Evolutionary conservation across 2,113 vertebrate genomes (phyloP), one percentile per base, ranked within the genome.

Genomic region (Cariama cristata): DNA sequence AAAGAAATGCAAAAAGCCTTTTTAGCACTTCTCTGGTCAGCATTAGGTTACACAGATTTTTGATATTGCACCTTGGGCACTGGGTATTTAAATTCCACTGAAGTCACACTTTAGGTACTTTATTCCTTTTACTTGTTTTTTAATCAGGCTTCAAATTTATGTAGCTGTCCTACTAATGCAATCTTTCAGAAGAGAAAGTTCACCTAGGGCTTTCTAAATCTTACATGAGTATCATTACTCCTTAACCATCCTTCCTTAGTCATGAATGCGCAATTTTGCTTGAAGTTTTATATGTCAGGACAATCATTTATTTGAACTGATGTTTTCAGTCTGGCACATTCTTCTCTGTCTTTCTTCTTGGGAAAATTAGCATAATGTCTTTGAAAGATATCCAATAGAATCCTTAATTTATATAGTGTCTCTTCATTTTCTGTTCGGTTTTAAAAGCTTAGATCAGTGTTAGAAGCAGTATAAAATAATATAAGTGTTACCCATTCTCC

Each of bases 171-270:
- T 94, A 56, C 64, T 93, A 96, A 95, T 81, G 89, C 35, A 89
- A 82, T 91, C 60, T 90, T 96, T 97, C 77, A 90, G 66, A 87
- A 75, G 5, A 77, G 52, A 12, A 92, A 84, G 68, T 92, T 96
- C 92, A 97, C 76, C 79, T 86, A 91, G 44, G 68, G 94, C 94
- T 95, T 96, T 93, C 90, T 95, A 95, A 97, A 90, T 96, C 94
- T 95, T 95, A 72, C 56, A 74, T 95, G 96, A 88, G 79, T 81
- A 91, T 95, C 95, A 92, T 95, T 93, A 91, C 68, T 95, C 79
- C 92, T 96, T 90, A 93, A 86, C 45, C 62, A 84, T 86, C 40
- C 64, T 93, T 96, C 62, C 91, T 95, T 59, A 84, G 75, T 64
- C 2, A 33, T 81, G 88, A 92, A 92, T 87, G 72, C 63, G 44